Base-by-base conservation (phyloP, 2,888 invertebrate species). In the Zele albiditarsus region DNA sequence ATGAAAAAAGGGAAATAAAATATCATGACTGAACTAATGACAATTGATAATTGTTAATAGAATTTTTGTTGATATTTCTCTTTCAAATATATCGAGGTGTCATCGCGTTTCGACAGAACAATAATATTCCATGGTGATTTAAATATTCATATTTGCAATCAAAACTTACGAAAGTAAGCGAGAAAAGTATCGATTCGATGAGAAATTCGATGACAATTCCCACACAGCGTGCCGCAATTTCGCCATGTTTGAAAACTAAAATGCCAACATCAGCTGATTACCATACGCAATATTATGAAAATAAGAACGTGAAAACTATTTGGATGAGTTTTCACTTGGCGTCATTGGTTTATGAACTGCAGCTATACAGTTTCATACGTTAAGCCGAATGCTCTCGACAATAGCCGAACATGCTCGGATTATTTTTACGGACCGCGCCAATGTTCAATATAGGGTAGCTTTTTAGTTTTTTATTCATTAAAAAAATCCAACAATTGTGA, bases 141-240 rank as follows among this genome's bases (percentile, higher is more conserved):
- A 12, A 57, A 57, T 20, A 28, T 42, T 16, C 2, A 16, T 42
- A 23, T 49, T 25, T 31, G 46, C 31, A 23, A 60, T 28, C 42
- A 14, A 53, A 60, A 89, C 89, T 88, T 80, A 88, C 89, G 80
- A 81, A 69, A 88, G 79, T 62, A 89, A 82, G 78, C 87, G 86
- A 62, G 89, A 89, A 79, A 89, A 89, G 78, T 89, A 89, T 74
- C 86, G 87, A 80, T 89, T 89, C 3, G 88, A 86, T 20, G 84
- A 84, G 74, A 89, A 89, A 84, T 89, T 89, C 46, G 89, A 89
- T 68, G 89, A 89, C 27, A 89, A 77, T 62, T 84, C 84, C 87
- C 89, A 88, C 74, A 88, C 87, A 14, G 83, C 86, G 66, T 80
- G 82, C 27, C 86, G 84, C 67, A 89, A 78, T 82, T 88, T 88